A percentile compares a stretch with the other conserved stretches of the same genome.
Evolutionary conservation across 2,113 vertebrate genomes (phyloP).

Genomic region (Xiphophorus couchianus): DNA sequence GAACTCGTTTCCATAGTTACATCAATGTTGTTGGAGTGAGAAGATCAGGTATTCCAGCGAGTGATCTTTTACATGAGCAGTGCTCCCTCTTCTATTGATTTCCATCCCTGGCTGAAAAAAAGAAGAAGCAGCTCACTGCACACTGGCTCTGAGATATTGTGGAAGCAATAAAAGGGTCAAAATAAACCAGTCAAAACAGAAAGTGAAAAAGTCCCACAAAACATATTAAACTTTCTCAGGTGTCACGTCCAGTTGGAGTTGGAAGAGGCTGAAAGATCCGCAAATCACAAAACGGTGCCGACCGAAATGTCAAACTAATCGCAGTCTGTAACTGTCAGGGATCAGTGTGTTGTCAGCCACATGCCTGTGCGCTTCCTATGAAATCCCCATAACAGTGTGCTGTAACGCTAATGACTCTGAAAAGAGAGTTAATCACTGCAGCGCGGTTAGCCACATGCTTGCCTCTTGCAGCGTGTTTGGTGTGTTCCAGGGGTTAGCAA

Average conservation of each 20-base stretch:
- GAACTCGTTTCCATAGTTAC: constrained; percentile 84
- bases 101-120: constrained; percentile 60
- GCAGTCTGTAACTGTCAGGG: constrained; percentile 58
- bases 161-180: constrained; percentile 64
- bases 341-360: constrained; percentile 69
- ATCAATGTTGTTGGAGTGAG: constrained; percentile 77
- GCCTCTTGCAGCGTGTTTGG: constrained; percentile 64
- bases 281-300: constrained; percentile 48
- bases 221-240: constrained; percentile 39
- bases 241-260: constrained; percentile 37
- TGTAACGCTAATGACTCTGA: constrained; percentile 74
- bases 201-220: constrained; percentile 34
- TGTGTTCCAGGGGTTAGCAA: constrained; percentile 81
- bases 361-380: constrained; percentile 63
- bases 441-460: constrained; percentile 81
- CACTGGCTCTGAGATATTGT: constrained; percentile 59
- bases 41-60: constrained; percentile 79
- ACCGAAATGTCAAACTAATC: constrained; percentile 62
- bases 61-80: constrained; percentile 75
- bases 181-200: constrained; percentile 44
- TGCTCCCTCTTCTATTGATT: constrained; percentile 73
- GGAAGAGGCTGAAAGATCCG: constrained; percentile 34
- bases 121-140: constrained; percentile 33
- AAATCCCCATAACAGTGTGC: constrained; percentile 65
- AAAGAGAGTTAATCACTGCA: constrained; percentile 81